These are phyloP conservation scores for Hyles vespertilio DNA, from an alignment of 1,140 invertebrate species.

Conservation along the genomic window DNA sequence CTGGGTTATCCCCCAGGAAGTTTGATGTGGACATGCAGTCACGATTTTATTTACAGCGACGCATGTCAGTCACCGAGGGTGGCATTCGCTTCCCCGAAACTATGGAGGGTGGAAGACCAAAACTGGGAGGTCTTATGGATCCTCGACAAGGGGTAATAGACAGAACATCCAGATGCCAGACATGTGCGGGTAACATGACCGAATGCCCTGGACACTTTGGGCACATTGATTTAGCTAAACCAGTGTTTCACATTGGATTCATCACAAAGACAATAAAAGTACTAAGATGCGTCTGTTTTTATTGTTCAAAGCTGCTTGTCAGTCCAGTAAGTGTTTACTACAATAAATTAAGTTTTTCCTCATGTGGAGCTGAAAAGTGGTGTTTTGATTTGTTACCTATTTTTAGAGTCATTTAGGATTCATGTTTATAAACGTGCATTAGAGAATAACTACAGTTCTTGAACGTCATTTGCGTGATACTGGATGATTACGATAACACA, in stretches of 20 bases:
- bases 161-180: constrained; percentile 94
- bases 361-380: neutral
- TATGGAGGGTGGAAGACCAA: constrained; percentile 98
- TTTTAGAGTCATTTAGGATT: no score
- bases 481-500: no score
- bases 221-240: constrained; percentile 98
- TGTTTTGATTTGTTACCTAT: no score
- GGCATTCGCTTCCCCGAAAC: constrained; percentile 98
- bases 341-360: constrained; percentile 4
- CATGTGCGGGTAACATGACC: constrained; percentile 98
- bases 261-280: constrained; percentile 98
- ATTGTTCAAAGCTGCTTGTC: constrained; percentile 96
- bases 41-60: constrained; percentile 84
- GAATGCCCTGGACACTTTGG: constrained; percentile 99
- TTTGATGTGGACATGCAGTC: neutral
- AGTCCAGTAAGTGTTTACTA: constrained; percentile 85
- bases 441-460: no score
- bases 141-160: constrained; percentile 99
- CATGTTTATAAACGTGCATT: no score
- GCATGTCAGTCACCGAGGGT: constrained; percentile 98
- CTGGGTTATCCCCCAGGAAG: no score
- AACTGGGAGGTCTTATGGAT: constrained; percentile 98
- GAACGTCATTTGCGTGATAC: no score
- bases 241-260: constrained; percentile 99
- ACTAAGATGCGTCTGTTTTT: constrained; percentile 97